Conservation (phyloP, 2,888 invertebrate species). For the Carpatolechia fugitivella region DNA sequence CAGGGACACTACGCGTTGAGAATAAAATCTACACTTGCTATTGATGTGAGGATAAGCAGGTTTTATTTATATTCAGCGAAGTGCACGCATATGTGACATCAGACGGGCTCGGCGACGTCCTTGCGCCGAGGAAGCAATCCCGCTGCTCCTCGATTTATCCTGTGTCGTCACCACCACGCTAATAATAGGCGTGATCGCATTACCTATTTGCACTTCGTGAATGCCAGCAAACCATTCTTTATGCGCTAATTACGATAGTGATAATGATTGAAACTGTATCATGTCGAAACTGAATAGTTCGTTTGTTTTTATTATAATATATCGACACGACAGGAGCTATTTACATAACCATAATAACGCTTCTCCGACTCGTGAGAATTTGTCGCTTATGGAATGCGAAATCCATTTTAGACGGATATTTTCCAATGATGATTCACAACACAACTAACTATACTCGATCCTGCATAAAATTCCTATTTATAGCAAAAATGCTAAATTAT, state of each 20-base stretch:
- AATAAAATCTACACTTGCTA: constrained; percentile 35
- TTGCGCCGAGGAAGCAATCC: constrained; percentile 70
- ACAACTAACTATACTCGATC: neutral
- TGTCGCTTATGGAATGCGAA: neutral
- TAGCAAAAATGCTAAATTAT: neutral
- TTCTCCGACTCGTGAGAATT: constrained; percentile 25
- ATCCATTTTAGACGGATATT: neutral
- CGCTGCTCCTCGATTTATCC: constrained; percentile 68
- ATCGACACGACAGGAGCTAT: neutral
- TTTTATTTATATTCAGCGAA: constrained; percentile 55
- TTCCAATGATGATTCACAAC: neutral
- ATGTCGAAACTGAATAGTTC: neutral
- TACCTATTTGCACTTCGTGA: constrained; percentile 25
- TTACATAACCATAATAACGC: neutral
- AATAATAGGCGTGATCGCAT: constrained; percentile 52
- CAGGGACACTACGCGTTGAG: constrained; percentile 54
- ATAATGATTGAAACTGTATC: constrained; percentile 7
- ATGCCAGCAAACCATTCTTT: constrained; percentile 22
- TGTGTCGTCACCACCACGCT: constrained; percentile 63
- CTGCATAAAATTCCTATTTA: neutral
- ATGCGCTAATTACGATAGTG: constrained; percentile 7
- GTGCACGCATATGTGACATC: constrained; percentile 60
- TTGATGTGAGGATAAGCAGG: neutral
- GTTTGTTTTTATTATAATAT: neutral
- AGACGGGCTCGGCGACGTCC: constrained; percentile 36